Evolutionary conservation across 2,888 invertebrate genomes (phyloP), one percentile per base, ranked within the genome.

Genomic region (Apotomis turbidana): DNA sequence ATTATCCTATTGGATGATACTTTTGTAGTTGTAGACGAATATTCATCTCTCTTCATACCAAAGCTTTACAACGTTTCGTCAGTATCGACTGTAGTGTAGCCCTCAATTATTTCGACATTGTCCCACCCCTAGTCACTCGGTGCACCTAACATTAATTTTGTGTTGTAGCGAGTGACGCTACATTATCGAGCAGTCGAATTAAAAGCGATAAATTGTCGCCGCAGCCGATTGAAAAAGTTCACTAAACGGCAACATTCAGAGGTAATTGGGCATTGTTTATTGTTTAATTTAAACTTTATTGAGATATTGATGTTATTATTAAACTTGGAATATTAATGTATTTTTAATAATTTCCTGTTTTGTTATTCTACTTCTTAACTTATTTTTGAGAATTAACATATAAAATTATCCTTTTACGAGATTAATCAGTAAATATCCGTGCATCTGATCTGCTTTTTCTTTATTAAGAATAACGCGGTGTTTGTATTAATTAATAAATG

Each of bases 171-270:
- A 72, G 58, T 72, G 71, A 62, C 67, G 71, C 44, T 68, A 68
- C 68, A 68, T 68, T 72, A 72, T 72, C 72, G 72, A 71, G 61
- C 71, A 62, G 57, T 68, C 63, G 72, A 72, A 72, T 72, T 72
- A 72, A 68, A 72, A 72, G 46, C 72, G 58, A 72, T 72, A 72
- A 72, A 72, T 72, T 72, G 58, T 64, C 36, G 70, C 64, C 68
- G 54, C 71, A 62, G 60, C 71, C 55, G 52, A 72, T 72, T 72
- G 68, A 72, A 72, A 72, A 72, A 72, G 68, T 72, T 72, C 44
- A 41, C 67, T 13, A 57, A 70, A 69, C 49, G 71, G 71, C 61
- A 57, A 71, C 61, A 57, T 55, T 68, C 62, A 36, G 55, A 8
- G 54, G 71, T 63, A 52, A 70, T 41, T 54, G 59, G 51, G 54